Conservation (phyloP, 2,113 vertebrate species). For the Dasyornis broadbenti region DNA sequence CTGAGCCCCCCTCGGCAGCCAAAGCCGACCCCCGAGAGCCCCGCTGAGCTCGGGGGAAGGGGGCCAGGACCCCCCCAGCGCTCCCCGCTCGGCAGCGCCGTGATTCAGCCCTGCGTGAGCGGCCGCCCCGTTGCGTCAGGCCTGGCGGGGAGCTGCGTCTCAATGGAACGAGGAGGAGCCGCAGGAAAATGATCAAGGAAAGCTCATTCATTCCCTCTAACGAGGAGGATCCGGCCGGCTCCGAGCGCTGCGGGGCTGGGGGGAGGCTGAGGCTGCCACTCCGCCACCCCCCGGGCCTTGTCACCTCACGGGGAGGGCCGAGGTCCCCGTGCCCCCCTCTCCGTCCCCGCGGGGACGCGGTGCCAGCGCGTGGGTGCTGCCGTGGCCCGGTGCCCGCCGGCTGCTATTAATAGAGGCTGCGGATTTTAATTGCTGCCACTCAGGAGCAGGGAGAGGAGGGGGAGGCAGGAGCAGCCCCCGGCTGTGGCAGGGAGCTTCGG, state of each 20-base stretch:
- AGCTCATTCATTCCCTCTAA: not conserved
- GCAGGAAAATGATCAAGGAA: not conserved
- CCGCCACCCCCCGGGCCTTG: not conserved
- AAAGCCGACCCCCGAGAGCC: not conserved
- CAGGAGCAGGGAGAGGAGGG: accelerated
- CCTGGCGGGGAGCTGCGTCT: not conserved
- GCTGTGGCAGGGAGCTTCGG: accelerated
- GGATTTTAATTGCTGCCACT: not conserved
- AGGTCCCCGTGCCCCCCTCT: not conserved
- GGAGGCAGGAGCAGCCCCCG: not conserved
- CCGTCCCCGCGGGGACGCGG: not conserved
- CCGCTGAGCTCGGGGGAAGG: not conserved
- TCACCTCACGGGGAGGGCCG: not conserved
- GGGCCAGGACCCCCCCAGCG: not conserved
- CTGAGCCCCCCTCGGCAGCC: not conserved
- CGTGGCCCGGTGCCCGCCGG: not conserved
- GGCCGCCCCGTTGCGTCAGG: not conserved
- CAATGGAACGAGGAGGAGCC: conserved; percentile 36
- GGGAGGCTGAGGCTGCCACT: not conserved
- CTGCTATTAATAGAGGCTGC: conserved; percentile 62
- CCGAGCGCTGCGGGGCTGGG: not conserved
- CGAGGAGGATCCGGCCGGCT: not conserved
- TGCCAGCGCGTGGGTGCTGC: not conserved
- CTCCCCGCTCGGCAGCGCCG: not conserved
- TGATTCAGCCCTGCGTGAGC: not conserved